Evolutionary conservation across 2,888 invertebrate genomes (phyloP), one percentile per base, ranked within the genome.

Genomic region (Phalera bucephala): DNA sequence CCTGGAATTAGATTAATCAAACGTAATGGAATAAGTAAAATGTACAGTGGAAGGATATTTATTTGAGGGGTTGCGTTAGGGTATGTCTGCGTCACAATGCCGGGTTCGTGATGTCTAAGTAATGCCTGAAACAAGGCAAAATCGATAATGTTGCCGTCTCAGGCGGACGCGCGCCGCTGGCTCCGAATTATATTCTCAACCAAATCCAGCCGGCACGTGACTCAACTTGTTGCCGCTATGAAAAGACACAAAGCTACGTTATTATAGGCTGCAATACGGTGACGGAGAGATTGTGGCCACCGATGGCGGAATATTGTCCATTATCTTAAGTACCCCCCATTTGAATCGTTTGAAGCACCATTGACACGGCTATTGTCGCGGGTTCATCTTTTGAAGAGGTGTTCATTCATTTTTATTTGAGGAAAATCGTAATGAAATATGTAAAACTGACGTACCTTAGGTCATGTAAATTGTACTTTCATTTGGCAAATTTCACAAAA

Each of bases 221-320:
- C 81, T 72, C 82, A 79, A 88, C 88, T 88, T 88, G 88, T 89
- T 88, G 87, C 88, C 79, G 72, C 56, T 54, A 40, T 40, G 52
- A 52, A 56, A 51, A 61, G 63, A 65, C 65, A 66, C 62, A 56
- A 58, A 53, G 60, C 56, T 66, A 59, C 54, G 30, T 47, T 62
- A 56, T 63, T 49, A 59, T 60, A 59, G 42, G 44, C 47, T 45
- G 61, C 49, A 58, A 53, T 46, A 60, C 40, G 48, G 44, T 39
- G 45, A 33, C 53, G 57, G 35, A 35, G 42, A 46, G 45, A 50
- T 48, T 36, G 40, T 46, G 45, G 34, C 46, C 42, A 49, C 44
- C 40, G 48, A 52, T 51, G 41, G 48, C 45, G 36, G 38, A 55
- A 56, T 67, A 59, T 56, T 52, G 45, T 37, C 55, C 43, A 47